Base-by-base conservation (phyloP, 1,140 invertebrate genomes). In the Whitmania pigra region DNA sequence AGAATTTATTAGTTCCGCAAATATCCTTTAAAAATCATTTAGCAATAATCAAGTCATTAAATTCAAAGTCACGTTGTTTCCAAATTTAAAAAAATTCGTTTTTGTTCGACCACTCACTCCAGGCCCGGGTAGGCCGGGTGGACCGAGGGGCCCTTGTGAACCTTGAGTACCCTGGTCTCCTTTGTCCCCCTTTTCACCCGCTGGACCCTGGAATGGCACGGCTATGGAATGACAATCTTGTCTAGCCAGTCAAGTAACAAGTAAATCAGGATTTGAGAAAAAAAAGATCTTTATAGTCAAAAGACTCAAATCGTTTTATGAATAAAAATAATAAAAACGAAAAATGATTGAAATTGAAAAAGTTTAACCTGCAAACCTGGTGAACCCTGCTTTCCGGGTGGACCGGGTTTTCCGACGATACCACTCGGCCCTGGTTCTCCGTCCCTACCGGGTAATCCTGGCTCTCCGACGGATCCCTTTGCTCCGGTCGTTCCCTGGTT, bases 381-480 rank as follows among this genome's bases (percentile, higher is more conserved):
- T 17, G 13, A 49, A 2, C 69, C 69, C 18, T 36, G 69, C 49
- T 36, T 70, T 70, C 69, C 69, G 0, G 40, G 22, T 22, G 36
- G 15, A 6, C 69, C 69, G 31, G 69, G 31, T 15, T 36, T 53
- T 20, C 69, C 69, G 2, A 53, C 69, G 15, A 49, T 22, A 27
- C 69, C 69, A 49, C 53, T 70, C 29, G 40, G 43, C 7, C 69
- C 69, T 25, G 69, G 69, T 4, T n/a, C n/a, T 7, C 67, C 67
- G 29, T 27, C 22, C 11, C 17, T 36, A n/a, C 67, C 67, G 13
- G 67, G 67, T 15, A 17, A 36, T 2, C 67, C 67, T 29, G 67
- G 67, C 9, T 0, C 20, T 25, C 67, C 67, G 36, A 4, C 11
- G 36, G 67, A 40, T 17, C 67, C 67, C 27, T 68, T 68, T 11